phyloP scores from a whole-genome alignment of 2,797 vertebrate species.

The Channa striata region DNA sequence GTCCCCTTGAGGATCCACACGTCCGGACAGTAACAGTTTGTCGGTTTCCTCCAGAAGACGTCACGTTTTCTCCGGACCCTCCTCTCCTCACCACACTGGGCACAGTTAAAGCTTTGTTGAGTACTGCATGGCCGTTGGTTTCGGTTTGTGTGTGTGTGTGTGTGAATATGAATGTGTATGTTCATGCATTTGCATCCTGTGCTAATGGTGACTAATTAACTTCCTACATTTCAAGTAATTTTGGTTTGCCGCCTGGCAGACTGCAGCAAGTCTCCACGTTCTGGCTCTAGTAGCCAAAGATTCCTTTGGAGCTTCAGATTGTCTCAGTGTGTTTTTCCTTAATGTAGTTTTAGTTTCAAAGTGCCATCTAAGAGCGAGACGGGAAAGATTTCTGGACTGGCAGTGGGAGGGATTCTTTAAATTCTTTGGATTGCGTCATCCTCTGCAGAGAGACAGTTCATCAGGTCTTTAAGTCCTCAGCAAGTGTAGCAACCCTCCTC shows the following conservation, averaged over 20 bases:
- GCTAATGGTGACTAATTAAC: slow-evolving; percentile 54
- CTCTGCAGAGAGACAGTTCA: not conserved
- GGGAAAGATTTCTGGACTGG: not conserved
- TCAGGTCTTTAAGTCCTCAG: slow-evolving; percentile 42
- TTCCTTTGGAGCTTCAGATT: not conserved
- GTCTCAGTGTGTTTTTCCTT: not conserved
- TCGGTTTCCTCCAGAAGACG: slow-evolving; percentile 56
- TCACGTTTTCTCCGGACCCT: slow-evolving; percentile 46
- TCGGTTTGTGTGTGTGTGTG: not conserved
- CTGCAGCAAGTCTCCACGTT: not conserved
- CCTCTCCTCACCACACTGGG: slow-evolving; percentile 42
- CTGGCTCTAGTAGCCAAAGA: not conserved
- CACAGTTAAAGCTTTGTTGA: slow-evolving; percentile 34
- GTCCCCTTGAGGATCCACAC: slow-evolving; percentile 57
- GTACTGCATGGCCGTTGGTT: slow-evolving; percentile 34
- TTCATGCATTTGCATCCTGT: slow-evolving; percentile 31
- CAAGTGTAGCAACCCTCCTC: slow-evolving; percentile 44
- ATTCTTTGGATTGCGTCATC: not conserved
- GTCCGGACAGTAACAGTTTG: slow-evolving; percentile 55
- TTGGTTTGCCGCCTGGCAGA: too few relatives aligned
- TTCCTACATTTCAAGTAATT: too few relatives aligned
- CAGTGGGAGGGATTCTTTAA: not conserved
- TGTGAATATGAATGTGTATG: slow-evolving; percentile 11
- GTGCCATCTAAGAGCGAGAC: not conserved
- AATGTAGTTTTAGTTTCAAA: not conserved